Conservation (phyloP, 2,888 invertebrate genomes). For the Silvanus unidentatus region DNA sequence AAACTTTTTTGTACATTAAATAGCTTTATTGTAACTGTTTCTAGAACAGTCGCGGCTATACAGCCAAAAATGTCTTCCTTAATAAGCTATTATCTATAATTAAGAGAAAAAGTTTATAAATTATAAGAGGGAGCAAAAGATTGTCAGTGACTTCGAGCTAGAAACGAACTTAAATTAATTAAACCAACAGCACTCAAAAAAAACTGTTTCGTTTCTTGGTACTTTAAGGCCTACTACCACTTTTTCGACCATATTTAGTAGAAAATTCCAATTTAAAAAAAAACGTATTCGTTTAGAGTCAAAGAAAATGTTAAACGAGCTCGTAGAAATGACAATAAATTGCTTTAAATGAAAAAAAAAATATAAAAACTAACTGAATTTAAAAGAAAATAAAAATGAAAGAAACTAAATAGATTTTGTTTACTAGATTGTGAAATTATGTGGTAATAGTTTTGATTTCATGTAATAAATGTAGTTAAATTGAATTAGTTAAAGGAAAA, state of each 20-base stretch:
- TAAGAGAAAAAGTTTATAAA: constrained; percentile 33
- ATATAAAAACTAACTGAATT: constrained; percentile 2
- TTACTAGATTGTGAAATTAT: constrained; percentile 1
- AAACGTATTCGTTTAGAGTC: constrained; percentile 5
- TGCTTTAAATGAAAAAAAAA: constrained; percentile 34
- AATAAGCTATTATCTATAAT: constrained; percentile 37
- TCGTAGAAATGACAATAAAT: constrained; percentile 46
- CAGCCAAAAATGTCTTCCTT: constrained; percentile 46
- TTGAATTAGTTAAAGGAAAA: constrained; percentile 7
- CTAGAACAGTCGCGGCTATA: constrained; percentile 41
- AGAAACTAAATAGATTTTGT: neutral
- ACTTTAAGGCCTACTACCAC: neutral
- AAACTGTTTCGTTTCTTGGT: neutral
- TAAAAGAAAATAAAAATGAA: neutral
- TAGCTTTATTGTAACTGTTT: constrained; percentile 38
- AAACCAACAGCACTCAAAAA: neutral
- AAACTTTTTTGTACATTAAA: constrained; percentile 12
- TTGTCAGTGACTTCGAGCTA: constrained; percentile 38
- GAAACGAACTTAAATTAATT: constrained; percentile 6
- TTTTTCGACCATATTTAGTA: neutral
- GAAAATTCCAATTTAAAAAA: neutral
- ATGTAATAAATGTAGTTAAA: neutral
- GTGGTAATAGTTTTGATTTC: neutral
- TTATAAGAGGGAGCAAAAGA: constrained; percentile 31
- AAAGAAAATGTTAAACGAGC: constrained; percentile 32